Base-by-base conservation (phyloP, 2,888 invertebrate species). In the Rhagonycha fulva region DNA sequence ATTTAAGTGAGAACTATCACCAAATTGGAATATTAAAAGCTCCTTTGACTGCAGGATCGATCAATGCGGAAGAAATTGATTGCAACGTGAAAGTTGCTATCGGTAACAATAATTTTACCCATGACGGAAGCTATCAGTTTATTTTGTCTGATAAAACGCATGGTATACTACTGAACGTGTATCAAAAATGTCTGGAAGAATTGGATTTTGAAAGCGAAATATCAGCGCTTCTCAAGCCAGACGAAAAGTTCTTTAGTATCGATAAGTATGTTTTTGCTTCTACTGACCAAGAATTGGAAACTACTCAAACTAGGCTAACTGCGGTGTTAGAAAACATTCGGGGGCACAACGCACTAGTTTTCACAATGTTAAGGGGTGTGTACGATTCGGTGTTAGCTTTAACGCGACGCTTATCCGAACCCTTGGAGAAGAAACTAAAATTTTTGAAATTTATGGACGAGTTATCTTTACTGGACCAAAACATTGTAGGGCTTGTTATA, bases 241-340 rank as follows among this genome's bases (percentile, higher is more conserved):
- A 61, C 5, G 12, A 62, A n/a, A 14, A 68, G 4, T 75, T 60
- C n/a, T 72, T 75, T 19, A 23, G 7, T 2, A 28, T 75, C 10
- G 71, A 72, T 12, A 75, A 71, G n/a, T 75, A 75, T 47, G 75
- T 75, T 5, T 75, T 75, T 71, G 75, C 75, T 14, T 75, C 75
- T 2, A 75, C 68, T 19, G 75, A 75, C 47, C 63, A 75, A 24
- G 75, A 75, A 68, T 61, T 75, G 12, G 14, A 19, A n/a, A 10
- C 62, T 47, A 63, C 60, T 3, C 63, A 75, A 62, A 68, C 14
- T 11, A n/a, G n/a, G 10, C 14, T 75, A 7, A 19, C 62, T 11
- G 14, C 12, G 26, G 12, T 47, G 7, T 28, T 75, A 12, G 9
- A 30, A 14, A 71, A 23, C 14, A 47, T 75, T 11, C 11, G 61